phyloP scores from a whole-genome alignment of 2,113 vertebrate species.

The Tauraco erythrolophus region DNA sequence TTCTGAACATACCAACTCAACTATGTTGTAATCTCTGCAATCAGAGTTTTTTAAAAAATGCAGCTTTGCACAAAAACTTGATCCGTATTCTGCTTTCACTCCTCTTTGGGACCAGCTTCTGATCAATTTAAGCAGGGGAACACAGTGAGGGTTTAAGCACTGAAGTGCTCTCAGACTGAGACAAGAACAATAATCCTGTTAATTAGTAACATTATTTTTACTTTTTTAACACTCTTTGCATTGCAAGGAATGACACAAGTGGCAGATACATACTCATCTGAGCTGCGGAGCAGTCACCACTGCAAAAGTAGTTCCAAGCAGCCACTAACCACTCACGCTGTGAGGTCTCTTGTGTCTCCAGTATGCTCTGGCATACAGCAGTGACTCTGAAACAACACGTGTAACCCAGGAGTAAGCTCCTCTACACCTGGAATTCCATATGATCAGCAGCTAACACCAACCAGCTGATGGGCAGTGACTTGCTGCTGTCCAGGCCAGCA shows the following conservation, averaged over 20 bases:
- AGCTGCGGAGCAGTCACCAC: background rate
- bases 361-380: background rate
- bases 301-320: background rate
- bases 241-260: background rate
- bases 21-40: background rate
- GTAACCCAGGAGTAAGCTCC: background rate
- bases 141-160: background rate
- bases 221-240: background rate
- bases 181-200: background rate
- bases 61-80: background rate
- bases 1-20: background rate
- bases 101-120: background rate
- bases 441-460: background rate
- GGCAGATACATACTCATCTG: background rate
- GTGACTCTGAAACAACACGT: background rate
- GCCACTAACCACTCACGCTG: background rate
- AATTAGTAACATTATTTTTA: background rate
- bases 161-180: background rate
- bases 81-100: background rate
- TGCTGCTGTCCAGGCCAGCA: background rate
- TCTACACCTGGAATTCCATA: background rate
- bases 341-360: background rate
- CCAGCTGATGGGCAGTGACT: background rate
- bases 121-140: background rate
- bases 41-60: background rate